A percentile compares a stretch with the other conserved stretches of the same genome.
Evolutionary conservation across 2,113 vertebrate species (phyloP).

Genomic region (Nibea coibor): DNA sequence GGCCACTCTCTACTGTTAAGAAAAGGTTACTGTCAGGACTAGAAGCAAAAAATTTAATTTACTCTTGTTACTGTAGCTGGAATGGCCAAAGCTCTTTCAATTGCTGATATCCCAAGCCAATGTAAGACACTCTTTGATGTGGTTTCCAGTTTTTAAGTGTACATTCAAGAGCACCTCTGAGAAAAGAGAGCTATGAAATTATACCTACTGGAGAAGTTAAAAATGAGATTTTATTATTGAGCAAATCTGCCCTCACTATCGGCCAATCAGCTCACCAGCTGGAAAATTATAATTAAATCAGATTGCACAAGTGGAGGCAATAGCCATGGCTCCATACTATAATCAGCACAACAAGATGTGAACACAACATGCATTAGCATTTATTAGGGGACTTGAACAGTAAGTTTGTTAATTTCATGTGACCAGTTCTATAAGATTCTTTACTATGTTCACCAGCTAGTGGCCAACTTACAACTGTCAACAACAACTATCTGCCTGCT

Average conservation of each 20-base stretch:
- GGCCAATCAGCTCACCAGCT: neutral
- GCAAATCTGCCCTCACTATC: neutral
- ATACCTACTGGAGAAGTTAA: neutral
- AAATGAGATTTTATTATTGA: neutral
- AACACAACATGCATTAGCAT: neutral
- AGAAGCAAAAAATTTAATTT: conserved; percentile 29
- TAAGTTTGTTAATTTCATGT: no score
- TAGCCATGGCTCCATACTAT: neutral
- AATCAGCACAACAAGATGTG: no score
- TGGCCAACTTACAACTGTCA: no score
- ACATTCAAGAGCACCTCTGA: neutral
- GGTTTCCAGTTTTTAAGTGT: conserved; percentile 2
- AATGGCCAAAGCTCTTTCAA: conserved; percentile 12
- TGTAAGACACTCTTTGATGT: conserved; percentile 20
- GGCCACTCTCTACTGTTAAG: conserved; percentile 1
- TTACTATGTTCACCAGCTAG: no score
- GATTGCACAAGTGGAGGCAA: neutral
- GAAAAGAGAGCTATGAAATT: neutral
- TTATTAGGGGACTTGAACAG: neutral
- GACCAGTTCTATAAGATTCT: no score
- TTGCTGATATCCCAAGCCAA: neutral
- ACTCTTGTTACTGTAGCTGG: conserved; percentile 14
- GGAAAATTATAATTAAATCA: neutral
- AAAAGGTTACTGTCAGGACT: conserved; percentile 14
- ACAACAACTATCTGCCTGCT: no score